Percentiles rank a stretch among this genome's conserved stretches.
Conservation (phyloP, 2,797 vertebrate species). For the Malacoctenus gilli region DNA sequence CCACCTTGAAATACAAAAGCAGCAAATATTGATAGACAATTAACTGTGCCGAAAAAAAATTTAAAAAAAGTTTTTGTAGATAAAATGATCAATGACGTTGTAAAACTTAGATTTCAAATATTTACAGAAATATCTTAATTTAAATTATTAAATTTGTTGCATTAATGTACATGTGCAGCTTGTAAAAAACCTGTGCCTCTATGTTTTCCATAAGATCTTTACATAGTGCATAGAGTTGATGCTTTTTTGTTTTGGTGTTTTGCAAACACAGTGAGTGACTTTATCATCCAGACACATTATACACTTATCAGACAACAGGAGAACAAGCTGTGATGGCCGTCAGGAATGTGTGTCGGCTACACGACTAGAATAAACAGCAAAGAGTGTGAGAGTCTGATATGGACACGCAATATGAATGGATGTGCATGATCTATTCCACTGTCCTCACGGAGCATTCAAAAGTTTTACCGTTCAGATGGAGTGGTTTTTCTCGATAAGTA, state of each 20-base stretch:
- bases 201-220: too few species aligned
- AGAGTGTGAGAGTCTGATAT: constrained; percentile 18
- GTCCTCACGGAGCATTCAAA: neutral
- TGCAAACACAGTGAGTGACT: constrained; percentile 11
- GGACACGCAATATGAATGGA: constrained; percentile 9
- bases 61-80: too few species aligned
- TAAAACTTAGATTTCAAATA: too few species aligned
- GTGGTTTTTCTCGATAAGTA: constrained; percentile 9
- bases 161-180: too few species aligned
- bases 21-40: too few species aligned
- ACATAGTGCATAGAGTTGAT: neutral
- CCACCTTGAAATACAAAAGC: too few species aligned
- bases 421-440: constrained; percentile 4
- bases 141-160: too few species aligned
- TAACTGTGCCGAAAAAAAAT: too few species aligned
- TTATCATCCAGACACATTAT: constrained; percentile 67
- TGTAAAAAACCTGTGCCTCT: too few species aligned
- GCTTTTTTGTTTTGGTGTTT: too few species aligned
- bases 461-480: neutral
- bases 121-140: too few species aligned
- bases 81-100: too few species aligned
- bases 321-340: constrained; percentile 65
- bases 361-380: constrained; percentile 23
- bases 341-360: constrained; percentile 62
- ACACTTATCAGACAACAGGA: constrained; percentile 55